Evolutionary conservation across 1,140 invertebrate genomes (phyloP).

Genomic region (Battus philenor): DNA sequence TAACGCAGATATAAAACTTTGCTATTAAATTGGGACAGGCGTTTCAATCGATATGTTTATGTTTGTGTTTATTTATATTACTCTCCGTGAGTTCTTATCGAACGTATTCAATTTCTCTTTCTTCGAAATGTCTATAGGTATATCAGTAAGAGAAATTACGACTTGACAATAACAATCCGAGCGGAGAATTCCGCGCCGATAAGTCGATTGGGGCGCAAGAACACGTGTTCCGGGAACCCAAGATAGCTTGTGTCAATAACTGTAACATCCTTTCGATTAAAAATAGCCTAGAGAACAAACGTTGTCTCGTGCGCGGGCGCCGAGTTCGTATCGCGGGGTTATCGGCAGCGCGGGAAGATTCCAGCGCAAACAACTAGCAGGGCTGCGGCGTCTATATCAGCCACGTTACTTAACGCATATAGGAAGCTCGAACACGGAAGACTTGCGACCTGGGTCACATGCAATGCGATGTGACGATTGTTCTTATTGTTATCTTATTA

Average conservation of each 20-base stretch:
- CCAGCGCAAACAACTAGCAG: conserved; percentile 55
- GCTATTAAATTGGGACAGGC: too few species aligned
- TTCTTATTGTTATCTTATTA: background rate
- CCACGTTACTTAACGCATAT: conserved; percentile 10
- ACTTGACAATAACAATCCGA: conserved; percentile 25
- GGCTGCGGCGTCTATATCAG: background rate
- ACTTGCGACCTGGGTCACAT: background rate
- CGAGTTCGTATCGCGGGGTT: conserved; percentile 43
- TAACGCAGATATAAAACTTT: too few species aligned
- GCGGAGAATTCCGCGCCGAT: conserved; percentile 42
- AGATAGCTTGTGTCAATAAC: conserved; percentile 40
- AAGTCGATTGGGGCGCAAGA: conserved; percentile 16
- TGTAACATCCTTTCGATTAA: conserved; percentile 39
- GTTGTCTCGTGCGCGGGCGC: conserved; percentile 48
- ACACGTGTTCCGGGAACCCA: conserved; percentile 43
- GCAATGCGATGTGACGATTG: background rate
- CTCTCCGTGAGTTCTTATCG: too few species aligned
- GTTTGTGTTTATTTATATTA: too few species aligned
- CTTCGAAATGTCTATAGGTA: conserved; percentile 7
- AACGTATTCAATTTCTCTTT: conserved; percentile 6
- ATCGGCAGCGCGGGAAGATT: conserved; percentile 62
- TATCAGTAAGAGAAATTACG: conserved; percentile 6
- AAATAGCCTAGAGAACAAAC: conserved; percentile 36
- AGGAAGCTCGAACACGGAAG: conserved; percentile 7
- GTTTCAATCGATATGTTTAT: too few species aligned